Conservation (phyloP, 2,797 vertebrate species). For the Nothura maculosa region DNA sequence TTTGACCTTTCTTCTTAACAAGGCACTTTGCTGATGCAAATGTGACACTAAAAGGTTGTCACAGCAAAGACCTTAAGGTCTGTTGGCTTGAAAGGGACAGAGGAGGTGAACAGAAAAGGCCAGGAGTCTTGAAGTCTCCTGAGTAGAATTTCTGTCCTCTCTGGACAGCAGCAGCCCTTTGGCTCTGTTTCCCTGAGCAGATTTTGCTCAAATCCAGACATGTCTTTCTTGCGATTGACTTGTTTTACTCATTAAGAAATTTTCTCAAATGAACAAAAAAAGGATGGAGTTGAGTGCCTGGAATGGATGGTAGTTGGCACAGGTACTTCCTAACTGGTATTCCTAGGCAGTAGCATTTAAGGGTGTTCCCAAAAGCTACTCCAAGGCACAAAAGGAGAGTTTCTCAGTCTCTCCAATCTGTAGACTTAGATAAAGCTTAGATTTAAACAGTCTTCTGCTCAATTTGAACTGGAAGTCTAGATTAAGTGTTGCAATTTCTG, state of each 20-base stretch:
- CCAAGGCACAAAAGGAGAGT: neutral
- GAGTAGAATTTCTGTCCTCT: neutral
- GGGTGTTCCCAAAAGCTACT: neutral
- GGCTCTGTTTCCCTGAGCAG: neutral
- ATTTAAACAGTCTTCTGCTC: neutral
- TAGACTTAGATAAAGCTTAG: neutral
- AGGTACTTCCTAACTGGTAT: too few relatives aligned
- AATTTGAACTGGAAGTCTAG: neutral
- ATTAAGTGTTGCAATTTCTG: neutral
- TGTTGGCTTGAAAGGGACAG: neutral
- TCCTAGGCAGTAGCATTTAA: too few relatives aligned
- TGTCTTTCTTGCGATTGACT: neutral
- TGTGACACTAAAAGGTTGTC: neutral
- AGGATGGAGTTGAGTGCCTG: too few relatives aligned
- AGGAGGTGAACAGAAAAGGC: neutral
- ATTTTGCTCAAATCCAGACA: neutral
- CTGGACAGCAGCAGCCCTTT: neutral
- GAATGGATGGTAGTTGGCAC: too few relatives aligned
- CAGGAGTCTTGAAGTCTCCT: neutral
- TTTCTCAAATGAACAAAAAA: neutral
- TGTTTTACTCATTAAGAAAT: neutral
- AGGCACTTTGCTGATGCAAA: neutral
- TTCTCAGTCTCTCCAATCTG: neutral
- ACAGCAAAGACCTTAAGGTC: neutral
- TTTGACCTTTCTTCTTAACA: neutral